These are phyloP conservation scores for Amia ocellicauda DNA, from an alignment of 2,113 vertebrate genomes.

Conservation along the genomic window DNA sequence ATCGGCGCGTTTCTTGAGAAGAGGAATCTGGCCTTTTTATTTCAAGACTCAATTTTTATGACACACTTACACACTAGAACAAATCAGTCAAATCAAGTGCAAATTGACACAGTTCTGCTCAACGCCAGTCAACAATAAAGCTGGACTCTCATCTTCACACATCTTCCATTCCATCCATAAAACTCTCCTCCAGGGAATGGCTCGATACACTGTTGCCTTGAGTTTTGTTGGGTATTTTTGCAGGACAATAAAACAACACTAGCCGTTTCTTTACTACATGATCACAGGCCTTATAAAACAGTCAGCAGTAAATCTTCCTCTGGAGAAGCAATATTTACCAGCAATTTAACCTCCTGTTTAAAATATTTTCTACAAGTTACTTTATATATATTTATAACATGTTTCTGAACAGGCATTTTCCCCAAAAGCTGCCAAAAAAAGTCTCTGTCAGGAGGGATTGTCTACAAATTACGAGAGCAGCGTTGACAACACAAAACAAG, in stretches of 20 bases:
- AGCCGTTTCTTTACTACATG: conserved; percentile 16
- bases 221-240: conserved; percentile 3
- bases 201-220: too few species aligned
- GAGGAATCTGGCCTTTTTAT: too few species aligned
- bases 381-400: conserved; percentile 35
- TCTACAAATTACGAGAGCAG: conserved; percentile 31
- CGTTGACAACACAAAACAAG: conserved; percentile 27
- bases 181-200: too few species aligned
- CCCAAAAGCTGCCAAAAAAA: conserved; percentile 38
- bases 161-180: too few species aligned
- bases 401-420: conserved; percentile 19
- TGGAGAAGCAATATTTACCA: conserved; percentile 31
- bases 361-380: conserved; percentile 29
- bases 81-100: too few species aligned
- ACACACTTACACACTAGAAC: too few species aligned
- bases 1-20: too few species aligned
- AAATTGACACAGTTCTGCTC: too few species aligned
- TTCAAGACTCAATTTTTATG: too few species aligned
- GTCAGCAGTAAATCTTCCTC: conserved; percentile 25
- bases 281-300: conserved; percentile 26
- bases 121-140: too few species aligned
- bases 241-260: conserved; percentile 1
- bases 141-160: too few species aligned
- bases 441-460: too few species aligned
- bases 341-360: conserved; percentile 38